These are phyloP conservation scores for Dryadula phaetusa DNA, from an alignment of 2,888 invertebrate species.

Conservation along the genomic window DNA sequence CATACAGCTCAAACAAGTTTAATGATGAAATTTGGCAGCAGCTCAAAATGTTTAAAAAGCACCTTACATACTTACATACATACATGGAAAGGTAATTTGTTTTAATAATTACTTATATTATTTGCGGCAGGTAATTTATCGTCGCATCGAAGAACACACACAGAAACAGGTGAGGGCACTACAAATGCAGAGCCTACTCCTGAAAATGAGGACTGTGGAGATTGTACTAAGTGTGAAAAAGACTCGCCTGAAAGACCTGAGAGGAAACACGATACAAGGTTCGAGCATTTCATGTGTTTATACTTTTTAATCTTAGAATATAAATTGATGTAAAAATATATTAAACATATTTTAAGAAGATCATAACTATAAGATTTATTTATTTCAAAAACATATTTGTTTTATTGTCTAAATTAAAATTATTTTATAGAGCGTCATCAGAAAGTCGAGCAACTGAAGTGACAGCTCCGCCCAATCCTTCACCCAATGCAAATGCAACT, in stretches of 20 bases:
- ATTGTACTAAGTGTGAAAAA: constrained; percentile 69
- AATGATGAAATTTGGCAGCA: background rate
- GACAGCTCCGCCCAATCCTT: constrained; percentile 61
- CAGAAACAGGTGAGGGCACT: constrained; percentile 71
- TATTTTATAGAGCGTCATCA: constrained; percentile 55
- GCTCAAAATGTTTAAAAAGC: no score
- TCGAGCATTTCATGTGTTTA: background rate
- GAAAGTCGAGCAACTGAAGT: constrained; percentile 64
- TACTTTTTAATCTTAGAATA: background rate
- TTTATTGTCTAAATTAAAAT: no score
- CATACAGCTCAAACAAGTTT: no score
- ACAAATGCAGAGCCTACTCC: constrained; percentile 59
- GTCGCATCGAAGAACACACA: constrained; percentile 92
- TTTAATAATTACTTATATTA: background rate
- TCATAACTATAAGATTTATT: no score
- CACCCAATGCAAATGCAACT: constrained; percentile 61
- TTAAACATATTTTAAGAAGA: no score
- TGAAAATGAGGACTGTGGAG: constrained; percentile 59
- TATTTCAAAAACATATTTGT: no score
- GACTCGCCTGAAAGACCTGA: constrained; percentile 61
- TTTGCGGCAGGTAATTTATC: constrained; percentile 86
- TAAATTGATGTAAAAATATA: background rate
- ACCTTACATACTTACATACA: no score
- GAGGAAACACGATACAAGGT: constrained; percentile 69
- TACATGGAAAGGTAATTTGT: no score